phyloP scores from a whole-genome alignment of 2,888 invertebrate species.

The Leptinotarsa tumamoca region DNA sequence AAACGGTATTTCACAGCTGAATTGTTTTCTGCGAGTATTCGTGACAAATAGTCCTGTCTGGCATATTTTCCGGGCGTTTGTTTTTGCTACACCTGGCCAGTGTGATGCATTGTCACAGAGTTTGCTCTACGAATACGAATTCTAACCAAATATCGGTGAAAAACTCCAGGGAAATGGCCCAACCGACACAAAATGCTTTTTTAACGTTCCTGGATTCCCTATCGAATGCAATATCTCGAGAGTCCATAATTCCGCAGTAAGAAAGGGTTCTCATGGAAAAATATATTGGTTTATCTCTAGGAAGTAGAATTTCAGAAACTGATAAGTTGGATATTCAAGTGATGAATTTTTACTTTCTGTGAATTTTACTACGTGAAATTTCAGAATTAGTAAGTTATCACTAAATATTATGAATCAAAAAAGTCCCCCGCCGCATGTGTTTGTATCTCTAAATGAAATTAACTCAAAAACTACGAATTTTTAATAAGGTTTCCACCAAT shows the following conservation, averaged over 20 bases:
- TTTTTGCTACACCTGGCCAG: constrained; percentile 40
- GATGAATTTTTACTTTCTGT: too few relatives aligned
- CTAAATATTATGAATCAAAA: too few relatives aligned
- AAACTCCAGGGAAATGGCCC: constrained; percentile 25
- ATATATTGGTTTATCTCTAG: too few relatives aligned
- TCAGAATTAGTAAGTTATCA: too few relatives aligned
- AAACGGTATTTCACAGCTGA: constrained; percentile 10
- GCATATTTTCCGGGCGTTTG: constrained; percentile 28
- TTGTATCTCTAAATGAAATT: too few relatives aligned
- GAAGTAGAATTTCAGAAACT: too few relatives aligned
- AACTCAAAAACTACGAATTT: too few relatives aligned
- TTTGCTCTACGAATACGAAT: constrained; percentile 30
- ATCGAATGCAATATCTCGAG: constrained; percentile 25
- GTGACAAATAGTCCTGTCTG: constrained; percentile 37
- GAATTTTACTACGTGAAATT: too few relatives aligned
- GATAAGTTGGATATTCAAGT: too few relatives aligned
- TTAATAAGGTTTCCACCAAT: too few relatives aligned
- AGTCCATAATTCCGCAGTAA: constrained; percentile 29
- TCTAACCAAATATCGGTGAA: constrained; percentile 37
- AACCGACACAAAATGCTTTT: constrained; percentile 33
- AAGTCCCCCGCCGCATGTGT: too few relatives aligned
- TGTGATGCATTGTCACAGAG: constrained; percentile 35
- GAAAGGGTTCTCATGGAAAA: constrained; percentile 11
- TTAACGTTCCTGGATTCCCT: constrained; percentile 28
- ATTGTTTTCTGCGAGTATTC: constrained; percentile 11